phyloP scores from a whole-genome alignment of 2,797 vertebrate species.

The Pogonophryne albipinna region DNA sequence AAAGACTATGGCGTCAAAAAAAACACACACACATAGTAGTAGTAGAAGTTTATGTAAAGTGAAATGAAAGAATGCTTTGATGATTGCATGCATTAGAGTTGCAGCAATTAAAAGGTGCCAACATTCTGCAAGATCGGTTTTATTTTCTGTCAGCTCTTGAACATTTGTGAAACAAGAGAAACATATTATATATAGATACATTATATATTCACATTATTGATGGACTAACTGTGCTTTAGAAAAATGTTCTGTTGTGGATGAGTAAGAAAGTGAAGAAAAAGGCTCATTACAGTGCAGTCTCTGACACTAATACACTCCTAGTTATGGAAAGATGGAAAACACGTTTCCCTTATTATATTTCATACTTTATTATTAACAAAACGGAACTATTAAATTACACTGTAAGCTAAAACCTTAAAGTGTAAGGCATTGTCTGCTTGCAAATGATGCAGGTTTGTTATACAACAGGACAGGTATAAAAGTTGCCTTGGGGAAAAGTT shows the following conservation, averaged over 20 bases:
- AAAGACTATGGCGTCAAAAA: conserved; percentile 40
- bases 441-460: conserved; percentile 6
- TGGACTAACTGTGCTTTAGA: conserved; percentile 2
- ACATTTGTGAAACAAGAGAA: conserved; percentile 32
- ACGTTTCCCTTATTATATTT: conserved; percentile 1
- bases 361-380: conserved; percentile 7
- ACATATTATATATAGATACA: not conserved
- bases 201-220: conserved; percentile 29
- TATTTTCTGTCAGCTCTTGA: conserved; percentile 20
- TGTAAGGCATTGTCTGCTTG: conserved; percentile 3
- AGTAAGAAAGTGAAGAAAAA: conserved; percentile 12
- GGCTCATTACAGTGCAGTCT: conserved; percentile 32
- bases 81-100: not conserved
- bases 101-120: conserved; percentile 18
- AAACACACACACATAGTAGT: not conserved
- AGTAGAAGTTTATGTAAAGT: conserved; percentile 21
- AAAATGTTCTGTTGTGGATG: not conserved
- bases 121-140: conserved; percentile 18
- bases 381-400: not conserved
- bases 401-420: not conserved
- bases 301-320: conserved; percentile 8
- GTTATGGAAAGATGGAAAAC: conserved; percentile 21
- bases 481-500: conserved; percentile 47
- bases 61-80: conserved; percentile 11
- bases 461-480: conserved; percentile 24